phyloP scores from a whole-genome alignment of 2,113 vertebrate species.

The Nerophis ophidion region DNA sequence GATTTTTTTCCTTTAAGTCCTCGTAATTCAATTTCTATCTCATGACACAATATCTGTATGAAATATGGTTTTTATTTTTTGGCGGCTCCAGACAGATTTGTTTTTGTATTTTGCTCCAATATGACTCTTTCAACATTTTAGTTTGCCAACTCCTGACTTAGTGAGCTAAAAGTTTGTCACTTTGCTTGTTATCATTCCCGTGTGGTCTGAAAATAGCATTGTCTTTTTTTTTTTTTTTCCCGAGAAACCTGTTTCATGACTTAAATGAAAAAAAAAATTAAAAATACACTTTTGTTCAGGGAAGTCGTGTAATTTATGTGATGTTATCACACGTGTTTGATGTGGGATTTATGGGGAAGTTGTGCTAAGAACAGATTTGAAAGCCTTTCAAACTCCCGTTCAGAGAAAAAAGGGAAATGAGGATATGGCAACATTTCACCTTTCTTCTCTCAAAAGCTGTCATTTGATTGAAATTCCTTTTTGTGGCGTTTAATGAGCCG shows the following conservation, averaged over 20 bases:
- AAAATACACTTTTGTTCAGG: not conserved
- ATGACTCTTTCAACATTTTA: too few relatives aligned
- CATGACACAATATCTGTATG: too few relatives aligned
- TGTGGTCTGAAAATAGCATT: not conserved
- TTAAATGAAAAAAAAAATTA: too few relatives aligned
- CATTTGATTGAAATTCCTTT: constrained; percentile 4
- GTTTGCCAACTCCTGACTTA: too few relatives aligned
- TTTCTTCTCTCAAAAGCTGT: constrained; percentile 20
- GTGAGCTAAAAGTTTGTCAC: not conserved
- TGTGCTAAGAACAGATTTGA: constrained; percentile 46
- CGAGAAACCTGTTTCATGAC: constrained; percentile 12
- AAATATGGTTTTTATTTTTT: too few relatives aligned
- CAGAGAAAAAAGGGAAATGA: constrained; percentile 34
- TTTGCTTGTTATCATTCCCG: not conserved
- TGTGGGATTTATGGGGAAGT: constrained; percentile 49
- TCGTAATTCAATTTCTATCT: too few relatives aligned
- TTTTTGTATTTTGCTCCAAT: too few relatives aligned
- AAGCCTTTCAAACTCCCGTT: constrained; percentile 57
- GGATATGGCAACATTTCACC: constrained; percentile 13
- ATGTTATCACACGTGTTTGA: constrained; percentile 58
- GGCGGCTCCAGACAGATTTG: too few relatives aligned
- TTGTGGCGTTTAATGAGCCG: not conserved
- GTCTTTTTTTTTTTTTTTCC: not conserved
- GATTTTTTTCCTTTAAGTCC: too few relatives aligned
- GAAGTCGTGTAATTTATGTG: constrained; percentile 51